Percentiles rank a stretch among this genome's conserved stretches.
phyloP scores from a whole-genome alignment of 2,797 vertebrate genomes.

The Danio albolineatus region DNA sequence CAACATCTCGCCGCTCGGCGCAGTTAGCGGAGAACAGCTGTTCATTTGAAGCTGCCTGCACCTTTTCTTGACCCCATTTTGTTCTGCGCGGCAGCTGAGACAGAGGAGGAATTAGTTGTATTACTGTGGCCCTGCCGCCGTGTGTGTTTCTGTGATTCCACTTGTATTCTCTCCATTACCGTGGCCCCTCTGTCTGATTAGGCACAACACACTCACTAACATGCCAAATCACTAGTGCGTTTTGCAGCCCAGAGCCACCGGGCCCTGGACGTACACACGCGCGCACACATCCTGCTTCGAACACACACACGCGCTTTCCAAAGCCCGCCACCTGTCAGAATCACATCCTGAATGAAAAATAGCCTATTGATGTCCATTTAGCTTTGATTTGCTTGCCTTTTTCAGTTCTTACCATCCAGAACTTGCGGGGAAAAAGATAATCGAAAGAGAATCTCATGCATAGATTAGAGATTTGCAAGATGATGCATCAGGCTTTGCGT shows the following conservation, averaged over 20 bases:
- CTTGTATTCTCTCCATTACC: slow-evolving; percentile 99
- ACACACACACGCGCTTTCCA: slow-evolving; percentile 21
- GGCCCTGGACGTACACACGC: slow-evolving; percentile 64
- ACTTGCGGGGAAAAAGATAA: slow-evolving; percentile 40
- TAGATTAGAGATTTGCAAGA: neutral
- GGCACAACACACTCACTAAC: slow-evolving; percentile 98
- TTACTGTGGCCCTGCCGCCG: slow-evolving; percentile 88
- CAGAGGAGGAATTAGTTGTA: slow-evolving; percentile 97
- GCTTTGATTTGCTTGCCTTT: slow-evolving; percentile 42
- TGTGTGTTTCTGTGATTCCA: slow-evolving; percentile 96
- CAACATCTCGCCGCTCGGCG: slow-evolving; percentile 78
- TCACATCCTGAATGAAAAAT: slow-evolving; percentile 56
- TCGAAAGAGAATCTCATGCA: slow-evolving; percentile 36
- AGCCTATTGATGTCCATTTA: slow-evolving; percentile 53
- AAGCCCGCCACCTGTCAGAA: slow-evolving; percentile 47
- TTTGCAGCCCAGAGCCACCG: slow-evolving; percentile 80
- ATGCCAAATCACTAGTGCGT: slow-evolving; percentile 99
- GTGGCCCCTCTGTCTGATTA: slow-evolving; percentile 95
- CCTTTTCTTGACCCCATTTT: slow-evolving; percentile 95
- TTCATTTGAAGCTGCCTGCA: slow-evolving; percentile 90
- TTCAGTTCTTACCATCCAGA: slow-evolving; percentile 33
- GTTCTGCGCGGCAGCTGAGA: slow-evolving; percentile 85
- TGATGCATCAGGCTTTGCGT: neutral
- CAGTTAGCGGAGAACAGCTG: slow-evolving; percentile 88
- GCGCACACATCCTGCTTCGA: slow-evolving; percentile 11